Conservation (phyloP, 1,140 invertebrate genomes). For the Chironomus striatipennis region DNA sequence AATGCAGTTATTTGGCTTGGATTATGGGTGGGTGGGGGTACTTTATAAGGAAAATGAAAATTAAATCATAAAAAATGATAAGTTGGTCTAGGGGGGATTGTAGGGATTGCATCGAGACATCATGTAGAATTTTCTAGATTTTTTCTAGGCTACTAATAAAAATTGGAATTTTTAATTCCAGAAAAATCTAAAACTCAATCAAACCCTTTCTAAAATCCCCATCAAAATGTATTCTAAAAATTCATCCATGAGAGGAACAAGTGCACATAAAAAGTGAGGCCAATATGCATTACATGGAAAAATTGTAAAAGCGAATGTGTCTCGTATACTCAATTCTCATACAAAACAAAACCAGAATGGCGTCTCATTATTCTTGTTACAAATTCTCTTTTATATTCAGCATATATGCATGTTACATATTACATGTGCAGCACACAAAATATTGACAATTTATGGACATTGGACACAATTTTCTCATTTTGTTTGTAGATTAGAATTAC, state of each 20-base stretch:
- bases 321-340: not conserved
- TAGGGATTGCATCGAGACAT: no score
- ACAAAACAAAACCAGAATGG: not conserved
- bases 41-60: not conserved
- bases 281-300: not conserved
- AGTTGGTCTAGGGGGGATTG: no score
- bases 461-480: conserved; percentile 11
- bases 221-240: no score
- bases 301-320: not conserved
- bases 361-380: not conserved
- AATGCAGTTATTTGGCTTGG: not conserved
- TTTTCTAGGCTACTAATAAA: no score
- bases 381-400: no score
- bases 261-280: not conserved
- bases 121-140: no score
- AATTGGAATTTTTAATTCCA: no score
- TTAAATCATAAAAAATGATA: conserved; percentile 2
- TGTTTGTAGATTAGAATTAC: not conserved
- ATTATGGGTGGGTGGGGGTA: no score
- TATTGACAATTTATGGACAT: not conserved
- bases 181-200: no score
- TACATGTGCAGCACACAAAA: not conserved
- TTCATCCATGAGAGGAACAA: not conserved
- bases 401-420: no score
- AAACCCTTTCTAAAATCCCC: no score